Percentiles rank a stretch among this genome's conserved stretches.
Evolutionary conservation across 2,888 invertebrate species (phyloP).

Genomic region (Calliopum simillimum): DNA sequence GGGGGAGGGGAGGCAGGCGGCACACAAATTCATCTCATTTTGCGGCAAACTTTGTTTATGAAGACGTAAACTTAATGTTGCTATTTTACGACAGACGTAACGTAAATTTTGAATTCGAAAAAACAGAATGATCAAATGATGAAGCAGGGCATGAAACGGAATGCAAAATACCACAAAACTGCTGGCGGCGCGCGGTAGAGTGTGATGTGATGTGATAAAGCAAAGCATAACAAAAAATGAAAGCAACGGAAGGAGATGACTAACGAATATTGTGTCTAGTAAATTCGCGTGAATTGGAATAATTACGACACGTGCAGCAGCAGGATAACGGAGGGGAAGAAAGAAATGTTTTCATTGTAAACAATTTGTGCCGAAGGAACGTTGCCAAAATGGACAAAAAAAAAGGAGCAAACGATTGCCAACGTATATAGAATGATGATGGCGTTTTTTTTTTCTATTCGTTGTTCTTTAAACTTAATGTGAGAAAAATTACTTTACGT

Average conservation of each 20-base stretch:
- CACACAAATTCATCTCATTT: slow-evolving; percentile 24
- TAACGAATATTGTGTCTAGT: background rate
- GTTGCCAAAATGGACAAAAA: background rate
- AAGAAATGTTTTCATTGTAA: background rate
- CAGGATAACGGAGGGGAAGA: background rate
- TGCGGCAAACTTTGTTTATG: slow-evolving; percentile 22
- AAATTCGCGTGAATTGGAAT: slow-evolving; percentile 17
- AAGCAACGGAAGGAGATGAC: background rate
- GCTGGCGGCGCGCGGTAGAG: background rate
- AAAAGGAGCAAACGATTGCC: too few relatives aligned
- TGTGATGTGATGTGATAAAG: background rate
- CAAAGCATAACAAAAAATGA: background rate
- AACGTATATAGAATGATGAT: too few relatives aligned
- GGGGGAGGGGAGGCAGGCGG: background rate
- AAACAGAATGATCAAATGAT: background rate
- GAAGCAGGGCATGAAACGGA: background rate
- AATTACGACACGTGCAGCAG: background rate
- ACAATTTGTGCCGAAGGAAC: background rate
- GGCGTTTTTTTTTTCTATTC: too few relatives aligned
- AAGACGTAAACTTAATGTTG: slow-evolving; percentile 23
- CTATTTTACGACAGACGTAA: slow-evolving; percentile 9
- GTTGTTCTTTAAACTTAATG: slow-evolving; percentile 1
- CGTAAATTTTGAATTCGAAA: background rate
- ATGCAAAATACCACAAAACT: background rate
- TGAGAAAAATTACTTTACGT: background rate